phyloP scores from a whole-genome alignment of 2,888 invertebrate species.

The Iselma pallidipennis region DNA sequence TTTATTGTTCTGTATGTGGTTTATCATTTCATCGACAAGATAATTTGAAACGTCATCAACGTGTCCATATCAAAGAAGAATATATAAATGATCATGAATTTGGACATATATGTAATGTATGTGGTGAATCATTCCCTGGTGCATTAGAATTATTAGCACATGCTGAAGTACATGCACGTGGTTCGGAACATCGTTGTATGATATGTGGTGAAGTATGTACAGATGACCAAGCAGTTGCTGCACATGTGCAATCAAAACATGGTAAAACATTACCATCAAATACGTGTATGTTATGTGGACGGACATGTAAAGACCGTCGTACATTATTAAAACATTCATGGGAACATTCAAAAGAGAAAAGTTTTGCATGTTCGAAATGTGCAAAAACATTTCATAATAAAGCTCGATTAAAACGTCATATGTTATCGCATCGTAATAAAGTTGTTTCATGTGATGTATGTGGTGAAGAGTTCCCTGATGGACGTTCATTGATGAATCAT shows the following conservation, averaged over 20 bases:
- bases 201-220: constrained; percentile 67
- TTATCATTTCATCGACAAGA: constrained; percentile 79
- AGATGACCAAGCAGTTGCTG: constrained; percentile 66
- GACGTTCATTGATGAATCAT: constrained; percentile 70
- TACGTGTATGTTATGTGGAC: constrained; percentile 69
- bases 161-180: constrained; percentile 75
- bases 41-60: constrained; percentile 69
- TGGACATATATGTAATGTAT: constrained; percentile 76
- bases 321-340: constrained; percentile 70
- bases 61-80: constrained; percentile 54
- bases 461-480: constrained; percentile 72
- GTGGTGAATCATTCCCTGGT: constrained; percentile 77
- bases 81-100: constrained; percentile 55
- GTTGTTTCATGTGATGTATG: constrained; percentile 71
- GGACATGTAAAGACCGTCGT: constrained; percentile 69
- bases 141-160: constrained; percentile 77
- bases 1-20: constrained; percentile 75
- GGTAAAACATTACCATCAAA: constrained; percentile 65
- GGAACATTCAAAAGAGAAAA: constrained; percentile 68
- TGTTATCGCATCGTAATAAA: constrained; percentile 72
- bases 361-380: constrained; percentile 67
- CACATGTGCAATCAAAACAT: constrained; percentile 65
- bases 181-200: constrained; percentile 63
- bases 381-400: constrained; percentile 73
- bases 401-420: constrained; percentile 67